A percentile compares a stretch with the other conserved stretches of the same genome.
Evolutionary conservation across 2,797 vertebrate genomes (phyloP).

Genomic region (Enteromius paludinosus): DNA sequence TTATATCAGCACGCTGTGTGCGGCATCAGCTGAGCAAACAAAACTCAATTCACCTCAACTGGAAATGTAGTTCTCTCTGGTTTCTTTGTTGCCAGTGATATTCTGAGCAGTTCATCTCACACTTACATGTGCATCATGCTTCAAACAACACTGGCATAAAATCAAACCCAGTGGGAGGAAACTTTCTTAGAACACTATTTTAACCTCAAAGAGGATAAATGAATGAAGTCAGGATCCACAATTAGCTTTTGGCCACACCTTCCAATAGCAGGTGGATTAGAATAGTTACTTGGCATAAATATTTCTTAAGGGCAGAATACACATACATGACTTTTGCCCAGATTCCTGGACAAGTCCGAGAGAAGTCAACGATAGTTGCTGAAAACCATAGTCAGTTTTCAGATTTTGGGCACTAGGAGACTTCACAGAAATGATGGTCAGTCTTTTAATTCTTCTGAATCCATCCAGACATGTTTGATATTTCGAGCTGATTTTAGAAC

Average conservation of each 20-base stretch:
- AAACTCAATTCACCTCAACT: background rate
- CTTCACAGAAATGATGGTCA: background rate
- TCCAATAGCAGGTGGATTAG: conserved; percentile 14
- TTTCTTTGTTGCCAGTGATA: conserved; percentile 15
- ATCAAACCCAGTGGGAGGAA: background rate
- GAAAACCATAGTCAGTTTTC: background rate
- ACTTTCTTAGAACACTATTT: conserved; percentile 30
- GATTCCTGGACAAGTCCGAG: background rate
- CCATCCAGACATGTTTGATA: background rate
- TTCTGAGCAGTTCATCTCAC: conserved; percentile 25
- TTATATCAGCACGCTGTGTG: conserved; percentile 46
- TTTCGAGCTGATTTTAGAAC: background rate
- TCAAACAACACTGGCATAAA: conserved; percentile 34
- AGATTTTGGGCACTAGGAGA: background rate
- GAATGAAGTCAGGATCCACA: conserved; percentile 12
- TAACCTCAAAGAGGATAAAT: conserved; percentile 20
- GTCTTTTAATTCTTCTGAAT: background rate
- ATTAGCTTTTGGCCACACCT: background rate
- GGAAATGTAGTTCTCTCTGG: conserved; percentile 1
- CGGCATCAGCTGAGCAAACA: conserved; percentile 41
- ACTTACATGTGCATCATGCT: conserved; percentile 1
- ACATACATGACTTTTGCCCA: background rate
- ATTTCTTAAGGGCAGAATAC: background rate
- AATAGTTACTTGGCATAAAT: conserved; percentile 7
- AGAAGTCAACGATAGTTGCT: background rate